phyloP scores from a whole-genome alignment of 2,113 vertebrate genomes.

The Typhlomys cinereus region DNA sequence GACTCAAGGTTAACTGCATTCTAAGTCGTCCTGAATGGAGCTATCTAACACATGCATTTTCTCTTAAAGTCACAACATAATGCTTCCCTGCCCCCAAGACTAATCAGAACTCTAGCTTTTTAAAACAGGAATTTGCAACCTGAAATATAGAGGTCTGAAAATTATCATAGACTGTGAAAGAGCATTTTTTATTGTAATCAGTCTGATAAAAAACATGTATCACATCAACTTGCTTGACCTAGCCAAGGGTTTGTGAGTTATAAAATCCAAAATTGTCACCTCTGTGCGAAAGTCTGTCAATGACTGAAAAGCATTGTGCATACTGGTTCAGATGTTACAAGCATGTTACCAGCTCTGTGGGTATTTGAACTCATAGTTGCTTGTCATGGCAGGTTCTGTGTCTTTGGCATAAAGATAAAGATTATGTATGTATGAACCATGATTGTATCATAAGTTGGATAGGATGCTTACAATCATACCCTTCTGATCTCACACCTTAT shows the following conservation, averaged over 20 bases:
- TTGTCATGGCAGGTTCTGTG: background rate
- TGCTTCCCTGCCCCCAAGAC: background rate
- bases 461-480: background rate
- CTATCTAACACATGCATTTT: background rate
- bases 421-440: background rate
- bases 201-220: background rate
- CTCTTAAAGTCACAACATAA: background rate
- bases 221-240: background rate
- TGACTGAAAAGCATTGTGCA: background rate
- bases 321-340: background rate
- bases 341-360: too few relatives aligned
- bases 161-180: background rate
- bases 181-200: background rate
- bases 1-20: background rate
- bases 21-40: background rate
- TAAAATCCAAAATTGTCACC: background rate
- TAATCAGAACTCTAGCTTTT: background rate
- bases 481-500: slow-evolving; percentile 1
- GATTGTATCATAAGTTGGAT: background rate
- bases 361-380: background rate
- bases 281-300: background rate
- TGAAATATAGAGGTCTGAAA: background rate
- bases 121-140: background rate
- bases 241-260: background rate
- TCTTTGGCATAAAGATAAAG: background rate